Evolutionary conservation across 1,140 invertebrate genomes (phyloP).

Genomic region (Drosophila pandora): DNA sequence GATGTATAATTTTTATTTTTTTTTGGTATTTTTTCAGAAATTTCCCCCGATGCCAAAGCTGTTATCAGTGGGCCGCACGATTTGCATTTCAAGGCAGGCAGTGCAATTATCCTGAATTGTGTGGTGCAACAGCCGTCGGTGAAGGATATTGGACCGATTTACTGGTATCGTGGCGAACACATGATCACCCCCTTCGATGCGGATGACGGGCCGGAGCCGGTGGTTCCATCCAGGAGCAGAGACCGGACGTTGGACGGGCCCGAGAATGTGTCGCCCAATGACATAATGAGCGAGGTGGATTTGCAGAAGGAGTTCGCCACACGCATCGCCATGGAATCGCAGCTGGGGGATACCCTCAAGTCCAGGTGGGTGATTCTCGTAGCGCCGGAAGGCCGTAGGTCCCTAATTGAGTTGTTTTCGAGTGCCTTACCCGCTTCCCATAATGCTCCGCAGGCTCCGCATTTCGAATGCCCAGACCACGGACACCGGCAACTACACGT

Average conservation of each 20-base stretch:
- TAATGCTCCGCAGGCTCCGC: slow-evolving; percentile 55
- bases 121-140: slow-evolving; percentile 91
- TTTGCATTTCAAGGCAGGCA: slow-evolving; percentile 93
- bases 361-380: slow-evolving; percentile 56
- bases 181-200: slow-evolving; percentile 76
- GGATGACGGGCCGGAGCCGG: slow-evolving; percentile 66
- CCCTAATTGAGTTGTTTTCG: slow-evolving; percentile 35
- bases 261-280: slow-evolving; percentile 41
- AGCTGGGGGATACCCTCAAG: slow-evolving; percentile 76
- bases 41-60: slow-evolving; percentile 90
- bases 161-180: slow-evolving; percentile 90
- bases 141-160: slow-evolving; percentile 91
- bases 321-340: slow-evolving; percentile 80
- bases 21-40: slow-evolving; percentile 50
- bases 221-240: not conserved
- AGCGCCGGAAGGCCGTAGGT: not conserved
- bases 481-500: slow-evolving; percentile 94
- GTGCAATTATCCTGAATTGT: slow-evolving; percentile 91
- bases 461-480: slow-evolving; percentile 87
- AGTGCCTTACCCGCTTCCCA: slow-evolving; percentile 2
- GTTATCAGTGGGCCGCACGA: slow-evolving; percentile 90
- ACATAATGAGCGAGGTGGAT: slow-evolving; percentile 59
- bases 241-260: not conserved
- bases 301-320: slow-evolving; percentile 68
- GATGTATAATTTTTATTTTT: not conserved